These are phyloP conservation scores for Procambarus clarkii DNA, from an alignment of 1,140 invertebrate genomes.

Conservation along the genomic window DNA sequence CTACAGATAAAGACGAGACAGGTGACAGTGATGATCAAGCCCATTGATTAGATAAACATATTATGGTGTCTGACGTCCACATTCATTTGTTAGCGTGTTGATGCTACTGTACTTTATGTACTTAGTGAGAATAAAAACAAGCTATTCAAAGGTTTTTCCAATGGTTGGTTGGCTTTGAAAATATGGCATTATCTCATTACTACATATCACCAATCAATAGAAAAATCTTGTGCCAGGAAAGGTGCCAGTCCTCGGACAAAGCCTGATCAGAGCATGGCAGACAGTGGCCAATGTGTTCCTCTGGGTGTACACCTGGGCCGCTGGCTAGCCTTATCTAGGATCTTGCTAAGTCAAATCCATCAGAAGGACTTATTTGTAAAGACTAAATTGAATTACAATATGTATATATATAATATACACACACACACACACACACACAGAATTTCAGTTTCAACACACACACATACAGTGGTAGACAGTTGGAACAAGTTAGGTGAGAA, in stretches of 20 bases:
- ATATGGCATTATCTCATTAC: slow-evolving; percentile 52
- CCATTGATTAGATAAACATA: slow-evolving; percentile 79
- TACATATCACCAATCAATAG: slow-evolving; percentile 53
- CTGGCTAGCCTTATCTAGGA: neutral
- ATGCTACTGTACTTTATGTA: neutral
- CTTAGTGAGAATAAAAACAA: neutral
- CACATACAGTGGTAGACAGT: no score
- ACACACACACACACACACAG: no score
- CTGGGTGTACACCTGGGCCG: neutral
- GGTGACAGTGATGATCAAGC: slow-evolving; percentile 94
- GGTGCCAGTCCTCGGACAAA: slow-evolving; percentile 1
- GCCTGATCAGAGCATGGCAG: neutral
- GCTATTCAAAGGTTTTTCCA: neutral
- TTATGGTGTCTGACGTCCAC: neutral
- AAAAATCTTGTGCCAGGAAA: neutral
- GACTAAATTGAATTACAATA: neutral
- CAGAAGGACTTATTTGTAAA: neutral
- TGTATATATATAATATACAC: neutral
- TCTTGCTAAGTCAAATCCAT: neutral
- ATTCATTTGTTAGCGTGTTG: neutral
- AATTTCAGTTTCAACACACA: no score
- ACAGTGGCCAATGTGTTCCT: neutral
- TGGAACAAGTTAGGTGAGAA: no score
- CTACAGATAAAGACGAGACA: slow-evolving; percentile 81
- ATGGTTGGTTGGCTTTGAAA: slow-evolving; percentile 23